phyloP scores from a whole-genome alignment of 2,113 vertebrate genomes.

The Pituophis catenifer region DNA sequence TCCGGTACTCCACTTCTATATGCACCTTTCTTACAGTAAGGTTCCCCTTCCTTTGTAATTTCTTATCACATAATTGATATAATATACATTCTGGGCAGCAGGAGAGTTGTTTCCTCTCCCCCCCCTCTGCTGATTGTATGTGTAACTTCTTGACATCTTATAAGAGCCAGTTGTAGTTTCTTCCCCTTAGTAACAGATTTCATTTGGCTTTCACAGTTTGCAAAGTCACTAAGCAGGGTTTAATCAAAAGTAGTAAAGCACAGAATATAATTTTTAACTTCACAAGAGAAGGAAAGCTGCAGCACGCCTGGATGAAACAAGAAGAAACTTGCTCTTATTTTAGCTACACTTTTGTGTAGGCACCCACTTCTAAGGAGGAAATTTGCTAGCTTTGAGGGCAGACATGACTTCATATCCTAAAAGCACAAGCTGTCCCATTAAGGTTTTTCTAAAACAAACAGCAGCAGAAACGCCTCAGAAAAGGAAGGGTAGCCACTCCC shows the following conservation, averaged over 20 bases:
- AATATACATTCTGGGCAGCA: neutral
- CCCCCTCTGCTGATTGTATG: neutral
- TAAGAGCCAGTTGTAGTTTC: neutral
- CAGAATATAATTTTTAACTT: neutral
- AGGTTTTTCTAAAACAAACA: constrained; percentile 34
- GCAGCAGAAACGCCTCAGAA: constrained; percentile 11
- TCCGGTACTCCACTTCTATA: neutral
- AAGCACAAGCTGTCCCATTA: constrained; percentile 33
- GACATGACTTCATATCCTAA: constrained; percentile 68
- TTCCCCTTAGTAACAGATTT: neutral
- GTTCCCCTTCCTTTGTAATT: neutral
- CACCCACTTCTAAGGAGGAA: constrained; percentile 58
- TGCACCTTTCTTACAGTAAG: neutral
- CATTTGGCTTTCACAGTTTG: neutral
- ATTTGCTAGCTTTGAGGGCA: constrained; percentile 57
- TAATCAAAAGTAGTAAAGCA: constrained; percentile 16
- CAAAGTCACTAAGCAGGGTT: constrained; percentile 3
- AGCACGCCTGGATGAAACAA: constrained; percentile 12
- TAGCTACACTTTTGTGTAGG: constrained; percentile 54
- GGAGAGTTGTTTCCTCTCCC: neutral
- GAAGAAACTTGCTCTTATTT: constrained; percentile 17
- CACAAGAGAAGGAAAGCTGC: neutral
- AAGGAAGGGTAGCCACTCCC: constrained; percentile 32
- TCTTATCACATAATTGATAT: neutral
- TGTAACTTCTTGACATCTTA: neutral